A percentile compares a stretch with the other conserved stretches of the same genome.
Conservation (phyloP, 2,888 invertebrate species). For the Geophilus truncorum region DNA sequence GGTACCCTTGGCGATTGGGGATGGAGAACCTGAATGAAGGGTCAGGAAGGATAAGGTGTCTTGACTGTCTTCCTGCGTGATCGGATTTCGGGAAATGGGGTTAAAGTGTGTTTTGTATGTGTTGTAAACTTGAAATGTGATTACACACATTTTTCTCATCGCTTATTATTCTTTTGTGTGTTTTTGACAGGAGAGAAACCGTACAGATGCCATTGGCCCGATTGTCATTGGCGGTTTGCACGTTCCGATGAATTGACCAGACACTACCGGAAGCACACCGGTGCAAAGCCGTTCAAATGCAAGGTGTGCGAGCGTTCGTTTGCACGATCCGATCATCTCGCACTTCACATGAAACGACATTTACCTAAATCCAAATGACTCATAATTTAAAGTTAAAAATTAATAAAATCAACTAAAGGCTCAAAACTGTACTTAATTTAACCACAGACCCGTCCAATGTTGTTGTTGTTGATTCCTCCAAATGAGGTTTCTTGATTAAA, state of each 20-base stretch:
- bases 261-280: conserved; percentile 58
- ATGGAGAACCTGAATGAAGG: neutral
- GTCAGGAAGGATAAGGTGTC: neutral
- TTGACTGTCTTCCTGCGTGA: conserved; percentile 16
- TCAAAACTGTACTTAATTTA: neutral
- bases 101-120: conserved; percentile 3
- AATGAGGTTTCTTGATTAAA: neutral
- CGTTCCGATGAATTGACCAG: conserved; percentile 57
- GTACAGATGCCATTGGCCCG: conserved; percentile 56
- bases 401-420: no score
- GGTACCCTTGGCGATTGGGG: neutral
- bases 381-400: neutral
- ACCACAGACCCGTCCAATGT: neutral
- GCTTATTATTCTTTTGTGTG: conserved; percentile 34
- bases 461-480: no score
- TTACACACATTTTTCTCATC: neutral
- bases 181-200: conserved; percentile 55
- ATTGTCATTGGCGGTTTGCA: conserved; percentile 57
- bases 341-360: conserved; percentile 58
- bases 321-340: conserved; percentile 58
- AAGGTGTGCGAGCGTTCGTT: conserved; percentile 56
- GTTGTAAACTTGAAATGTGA: neutral
- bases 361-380: conserved; percentile 66
- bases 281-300: conserved; percentile 58
- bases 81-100: conserved; percentile 21